A percentile compares a stretch with the other conserved stretches of the same genome.
These are phyloP conservation scores for Pseudotriccus pelzelni DNA, from an alignment of 2,797 vertebrate genomes.

Conservation along the genomic window DNA sequence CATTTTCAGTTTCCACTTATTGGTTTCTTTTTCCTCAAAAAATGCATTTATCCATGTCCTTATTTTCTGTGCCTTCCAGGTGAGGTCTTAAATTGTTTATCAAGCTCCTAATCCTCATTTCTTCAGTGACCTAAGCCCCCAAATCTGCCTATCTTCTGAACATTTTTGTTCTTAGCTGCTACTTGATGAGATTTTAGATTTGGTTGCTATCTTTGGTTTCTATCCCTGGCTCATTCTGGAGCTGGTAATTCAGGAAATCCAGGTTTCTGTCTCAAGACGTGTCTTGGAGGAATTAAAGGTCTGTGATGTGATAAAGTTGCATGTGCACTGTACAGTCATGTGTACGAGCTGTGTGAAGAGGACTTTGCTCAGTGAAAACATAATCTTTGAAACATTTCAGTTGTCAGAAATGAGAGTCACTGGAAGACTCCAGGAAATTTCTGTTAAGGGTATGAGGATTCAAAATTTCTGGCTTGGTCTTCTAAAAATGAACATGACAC, in stretches of 20 bases:
- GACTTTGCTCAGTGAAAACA: not conserved
- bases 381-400: not conserved
- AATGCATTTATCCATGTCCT: not conserved
- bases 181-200: not conserved
- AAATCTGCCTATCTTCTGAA: not conserved
- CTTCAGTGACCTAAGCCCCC: not conserved
- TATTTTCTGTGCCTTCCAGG: not conserved
- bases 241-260: not conserved
- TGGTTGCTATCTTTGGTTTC: not conserved
- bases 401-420: not conserved
- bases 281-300: not conserved
- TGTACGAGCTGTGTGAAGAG: not conserved
- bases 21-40: not conserved
- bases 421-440: not conserved
- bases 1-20: not conserved
- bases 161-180: not conserved
- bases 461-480: accelerated
- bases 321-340: accelerated
- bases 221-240: not conserved
- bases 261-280: not conserved
- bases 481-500: not conserved
- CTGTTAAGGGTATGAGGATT: not conserved
- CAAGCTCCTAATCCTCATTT: not conserved
- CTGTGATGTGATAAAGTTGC: not conserved
- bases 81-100: not conserved